phyloP scores from a whole-genome alignment of 1,140 invertebrate genomes.

The Gonioctena quinquepunctata region DNA sequence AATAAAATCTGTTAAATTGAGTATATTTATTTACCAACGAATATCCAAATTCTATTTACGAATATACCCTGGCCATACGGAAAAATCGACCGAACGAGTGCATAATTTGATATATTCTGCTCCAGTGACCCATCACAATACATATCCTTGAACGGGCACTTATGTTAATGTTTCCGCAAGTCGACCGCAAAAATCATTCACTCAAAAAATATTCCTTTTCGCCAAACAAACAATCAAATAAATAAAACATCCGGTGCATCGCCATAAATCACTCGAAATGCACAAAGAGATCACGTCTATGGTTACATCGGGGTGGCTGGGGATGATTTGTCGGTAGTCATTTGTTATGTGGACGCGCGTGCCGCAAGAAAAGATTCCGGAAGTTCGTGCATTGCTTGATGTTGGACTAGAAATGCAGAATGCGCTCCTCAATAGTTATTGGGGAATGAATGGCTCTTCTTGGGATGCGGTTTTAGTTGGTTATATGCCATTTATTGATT shows the following conservation, averaged over 20 bases:
- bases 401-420: not conserved
- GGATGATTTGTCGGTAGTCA: slow-evolving; percentile 45
- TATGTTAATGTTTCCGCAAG: slow-evolving; percentile 43
- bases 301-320: slow-evolving; percentile 11
- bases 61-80: too few relatives aligned
- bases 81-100: too few relatives aligned
- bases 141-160: slow-evolving; percentile 8
- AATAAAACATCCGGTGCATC: slow-evolving; percentile 43
- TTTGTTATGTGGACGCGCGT: slow-evolving; percentile 35
- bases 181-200: slow-evolving; percentile 40
- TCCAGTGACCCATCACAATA: not conserved
- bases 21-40: too few relatives aligned
- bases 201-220: slow-evolving; percentile 38
- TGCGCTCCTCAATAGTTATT: not conserved
- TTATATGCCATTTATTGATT: too few relatives aligned
- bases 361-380: slow-evolving; percentile 6
- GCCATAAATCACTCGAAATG: slow-evolving; percentile 37
- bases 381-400: slow-evolving; percentile 9
- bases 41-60: too few relatives aligned
- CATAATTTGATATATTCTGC: not conserved
- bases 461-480: too few relatives aligned
- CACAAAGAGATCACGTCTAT: slow-evolving; percentile 28
- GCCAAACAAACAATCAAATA: slow-evolving; percentile 48
- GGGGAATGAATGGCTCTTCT: not conserved
- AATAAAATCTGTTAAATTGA: too few relatives aligned